Base-by-base conservation (phyloP, 2,113 vertebrate genomes). In the Tragelaphus scriptus region DNA sequence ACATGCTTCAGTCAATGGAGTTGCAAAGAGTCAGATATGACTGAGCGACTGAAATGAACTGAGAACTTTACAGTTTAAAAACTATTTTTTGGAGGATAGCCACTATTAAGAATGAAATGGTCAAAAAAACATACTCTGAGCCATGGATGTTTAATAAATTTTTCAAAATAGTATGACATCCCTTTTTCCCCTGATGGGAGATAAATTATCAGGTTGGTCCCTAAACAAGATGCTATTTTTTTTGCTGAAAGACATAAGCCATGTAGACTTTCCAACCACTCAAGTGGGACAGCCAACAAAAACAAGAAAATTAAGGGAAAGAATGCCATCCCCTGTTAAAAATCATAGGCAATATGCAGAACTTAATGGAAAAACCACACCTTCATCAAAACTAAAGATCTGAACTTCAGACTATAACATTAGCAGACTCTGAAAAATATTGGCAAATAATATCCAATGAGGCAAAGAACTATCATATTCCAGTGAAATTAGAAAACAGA, bases 351-450 rank as follows among this genome's bases (percentile, higher is more conserved):
- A 90, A 32, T 75, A 90, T 75, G 13, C 32, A 95, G 11, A 90
- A 94, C 21, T 96, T 90, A 88, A 56, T 47, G 36, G 49, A 87
- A 95, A 87, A 94, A 75, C 36, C 21, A 80, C 19, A 53, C 13
- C 47, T 75, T 88, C 63, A 84, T 82, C 47, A 82, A 96, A 96
- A 71, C 44, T 36, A 80, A 90, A 96, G 23, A 47, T 82, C 80
- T 92, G 79, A 94, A 68, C 56, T 96, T 95, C 19, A 23, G 6
- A 82, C 23, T 77, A 58, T 91, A 77, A 77, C 87, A 71, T 47
- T 87, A 47, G 5, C 58, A 93, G 68, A 53, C 6, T n/a, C 44
- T 86, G 5, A 90, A 32, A 95, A 47, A 80, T 85, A 90, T 65
- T 12, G 44, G 32, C 71, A 94, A 88, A 79, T 56, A 92, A 13